Conservation (phyloP, 2,797 vertebrate genomes). For the Enteromius mattozi region DNA sequence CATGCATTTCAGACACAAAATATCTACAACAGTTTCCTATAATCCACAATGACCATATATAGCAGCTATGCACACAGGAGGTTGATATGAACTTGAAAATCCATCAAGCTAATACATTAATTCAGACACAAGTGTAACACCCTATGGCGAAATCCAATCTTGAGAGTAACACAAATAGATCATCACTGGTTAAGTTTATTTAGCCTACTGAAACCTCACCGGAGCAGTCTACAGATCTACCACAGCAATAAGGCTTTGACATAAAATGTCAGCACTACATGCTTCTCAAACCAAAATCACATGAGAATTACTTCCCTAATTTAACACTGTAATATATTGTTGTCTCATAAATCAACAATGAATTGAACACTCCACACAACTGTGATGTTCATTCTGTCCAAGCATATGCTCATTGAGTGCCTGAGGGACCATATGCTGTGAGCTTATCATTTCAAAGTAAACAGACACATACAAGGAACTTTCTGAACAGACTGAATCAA, state of each 20-base stretch:
- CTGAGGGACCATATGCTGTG: conserved; percentile 35
- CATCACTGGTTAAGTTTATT: not conserved
- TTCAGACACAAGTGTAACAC: not conserved
- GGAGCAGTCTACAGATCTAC: not conserved
- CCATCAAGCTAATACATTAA: not conserved
- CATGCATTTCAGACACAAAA: not conserved
- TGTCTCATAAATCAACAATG: conserved; percentile 25
- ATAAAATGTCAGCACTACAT: conserved; percentile 1
- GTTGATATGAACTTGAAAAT: not conserved
- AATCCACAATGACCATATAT: not conserved
- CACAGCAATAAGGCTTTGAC: conserved; percentile 4
- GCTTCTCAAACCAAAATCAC: conserved; percentile 15
- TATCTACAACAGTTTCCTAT: not conserved
- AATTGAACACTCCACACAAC: conserved; percentile 17
- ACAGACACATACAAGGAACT: not conserved
- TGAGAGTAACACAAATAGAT: conserved; percentile 8
- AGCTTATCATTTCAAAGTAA: conserved; percentile 35
- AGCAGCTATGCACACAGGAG: not conserved
- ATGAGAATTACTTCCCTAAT: conserved; percentile 12
- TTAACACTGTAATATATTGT: conserved; percentile 3
- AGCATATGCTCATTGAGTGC: conserved; percentile 31
- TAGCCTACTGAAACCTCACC: not conserved
- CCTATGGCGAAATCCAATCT: not conserved
- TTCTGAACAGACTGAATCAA: conserved; percentile 25
- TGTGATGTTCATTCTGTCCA: conserved; percentile 20